Percentiles rank a stretch among this genome's conserved stretches.
These are phyloP conservation scores for Rhagonycha lutea DNA, from an alignment of 2,888 invertebrate genomes.

Conservation along the genomic window DNA sequence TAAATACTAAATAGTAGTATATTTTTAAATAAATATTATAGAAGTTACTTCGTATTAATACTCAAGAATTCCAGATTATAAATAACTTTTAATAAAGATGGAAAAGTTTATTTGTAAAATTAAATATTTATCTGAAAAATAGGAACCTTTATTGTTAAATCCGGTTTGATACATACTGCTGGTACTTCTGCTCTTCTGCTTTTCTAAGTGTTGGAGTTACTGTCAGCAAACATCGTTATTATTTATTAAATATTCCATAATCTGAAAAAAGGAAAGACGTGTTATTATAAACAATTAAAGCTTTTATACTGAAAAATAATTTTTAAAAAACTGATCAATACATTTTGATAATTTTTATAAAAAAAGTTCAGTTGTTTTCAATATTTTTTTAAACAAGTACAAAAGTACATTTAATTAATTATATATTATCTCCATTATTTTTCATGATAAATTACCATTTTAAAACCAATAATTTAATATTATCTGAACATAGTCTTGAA, in stretches of 20 bases:
- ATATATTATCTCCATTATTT: too few relatives aligned
- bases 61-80: not conserved
- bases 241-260: not conserved
- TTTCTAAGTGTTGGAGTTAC: slow-evolving; percentile 5
- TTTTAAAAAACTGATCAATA: too few relatives aligned
- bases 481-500: too few relatives aligned
- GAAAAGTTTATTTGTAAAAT: not conserved
- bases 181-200: not conserved
- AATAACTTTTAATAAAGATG: too few relatives aligned
- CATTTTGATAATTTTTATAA: too few relatives aligned
- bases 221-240: slow-evolving; percentile 20
- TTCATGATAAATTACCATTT: too few relatives aligned
- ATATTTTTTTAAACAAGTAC: too few relatives aligned
- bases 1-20: too few relatives aligned
- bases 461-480: too few relatives aligned
- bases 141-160: not conserved
- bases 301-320: too few relatives aligned
- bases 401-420: too few relatives aligned
- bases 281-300: not conserved
- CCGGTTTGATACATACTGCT: not conserved
- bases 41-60: not conserved
- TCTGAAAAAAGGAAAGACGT: slow-evolving; percentile 9
- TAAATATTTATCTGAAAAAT: not conserved
- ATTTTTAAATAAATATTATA: not conserved
- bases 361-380: too few relatives aligned